phyloP scores from a whole-genome alignment of 2,113 vertebrate genomes.

The Ia io region DNA sequence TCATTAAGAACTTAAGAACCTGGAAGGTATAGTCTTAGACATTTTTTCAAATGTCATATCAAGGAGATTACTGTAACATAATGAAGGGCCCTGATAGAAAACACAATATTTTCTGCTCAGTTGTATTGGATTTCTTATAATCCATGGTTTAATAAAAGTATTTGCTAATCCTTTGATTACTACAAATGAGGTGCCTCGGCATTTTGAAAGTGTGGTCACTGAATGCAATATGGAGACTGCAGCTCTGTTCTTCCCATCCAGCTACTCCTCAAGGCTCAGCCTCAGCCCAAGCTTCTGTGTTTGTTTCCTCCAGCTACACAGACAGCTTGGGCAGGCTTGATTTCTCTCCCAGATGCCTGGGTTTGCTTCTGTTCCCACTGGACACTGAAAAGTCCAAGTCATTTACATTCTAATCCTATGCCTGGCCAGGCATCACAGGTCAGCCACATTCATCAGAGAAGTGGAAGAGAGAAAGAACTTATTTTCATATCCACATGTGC shows the following conservation, averaged over 20 bases:
- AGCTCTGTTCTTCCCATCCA: background rate
- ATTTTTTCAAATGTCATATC: background rate
- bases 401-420: background rate
- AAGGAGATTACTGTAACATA: background rate
- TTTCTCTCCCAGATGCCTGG: background rate
- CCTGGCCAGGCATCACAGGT: background rate
- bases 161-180: background rate
- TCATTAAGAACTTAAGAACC: background rate
- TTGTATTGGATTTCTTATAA: background rate
- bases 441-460: background rate
- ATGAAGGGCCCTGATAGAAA: background rate
- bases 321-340: background rate
- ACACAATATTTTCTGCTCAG: background rate
- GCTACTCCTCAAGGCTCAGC: fast-evolving
- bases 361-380: background rate
- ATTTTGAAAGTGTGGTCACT: background rate
- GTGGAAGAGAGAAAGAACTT: background rate
- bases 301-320: background rate
- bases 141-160: background rate
- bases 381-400: background rate
- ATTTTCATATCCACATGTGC: background rate
- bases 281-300: background rate
- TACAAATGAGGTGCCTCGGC: fast-evolving
- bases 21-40: background rate
- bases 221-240: fast-evolving